These are phyloP conservation scores for Apteryx mantelli DNA, from an alignment of 2,113 vertebrate genomes.

Conservation along the genomic window DNA sequence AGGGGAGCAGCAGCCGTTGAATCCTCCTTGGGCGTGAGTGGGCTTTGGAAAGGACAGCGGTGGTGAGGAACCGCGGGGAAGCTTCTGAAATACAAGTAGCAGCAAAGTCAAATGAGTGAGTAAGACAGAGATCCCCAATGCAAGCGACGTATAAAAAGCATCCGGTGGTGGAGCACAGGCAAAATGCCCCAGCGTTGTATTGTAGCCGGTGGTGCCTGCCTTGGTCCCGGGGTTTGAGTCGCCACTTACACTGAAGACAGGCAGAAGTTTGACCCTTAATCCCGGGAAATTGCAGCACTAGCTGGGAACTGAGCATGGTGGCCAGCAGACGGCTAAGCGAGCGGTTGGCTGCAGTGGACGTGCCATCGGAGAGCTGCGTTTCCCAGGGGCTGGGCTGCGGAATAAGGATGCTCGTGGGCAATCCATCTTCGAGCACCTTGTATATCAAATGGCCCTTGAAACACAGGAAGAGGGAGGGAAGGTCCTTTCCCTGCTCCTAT, in stretches of 20 bases:
- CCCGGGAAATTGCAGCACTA: neutral
- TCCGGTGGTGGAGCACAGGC: neutral
- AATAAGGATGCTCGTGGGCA: neutral
- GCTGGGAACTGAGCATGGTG: neutral
- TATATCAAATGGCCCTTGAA: neutral
- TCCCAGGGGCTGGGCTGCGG: neutral
- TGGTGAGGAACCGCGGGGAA: neutral
- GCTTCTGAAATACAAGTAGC: neutral
- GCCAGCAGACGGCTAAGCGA: too few species aligned
- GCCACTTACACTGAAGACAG: too few species aligned
- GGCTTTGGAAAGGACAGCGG: conserved; percentile 1
- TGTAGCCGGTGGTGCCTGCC: neutral
- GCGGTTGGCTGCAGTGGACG: neutral
- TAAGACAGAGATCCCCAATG: neutral
- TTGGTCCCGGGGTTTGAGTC: too few species aligned
- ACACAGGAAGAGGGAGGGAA: neutral
- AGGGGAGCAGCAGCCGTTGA: neutral
- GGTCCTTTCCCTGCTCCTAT: neutral
- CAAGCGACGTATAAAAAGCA: neutral
- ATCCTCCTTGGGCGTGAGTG: neutral
- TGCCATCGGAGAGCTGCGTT: neutral
- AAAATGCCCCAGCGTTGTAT: rapidly evolving
- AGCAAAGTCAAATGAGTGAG: neutral
- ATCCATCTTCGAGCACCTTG: neutral
- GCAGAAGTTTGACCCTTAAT: neutral